A percentile compares a stretch with the other conserved stretches of the same genome.
These are phyloP conservation scores for Drosophila ohnishii DNA, from an alignment of 1,140 invertebrate species.

Conservation along the genomic window DNA sequence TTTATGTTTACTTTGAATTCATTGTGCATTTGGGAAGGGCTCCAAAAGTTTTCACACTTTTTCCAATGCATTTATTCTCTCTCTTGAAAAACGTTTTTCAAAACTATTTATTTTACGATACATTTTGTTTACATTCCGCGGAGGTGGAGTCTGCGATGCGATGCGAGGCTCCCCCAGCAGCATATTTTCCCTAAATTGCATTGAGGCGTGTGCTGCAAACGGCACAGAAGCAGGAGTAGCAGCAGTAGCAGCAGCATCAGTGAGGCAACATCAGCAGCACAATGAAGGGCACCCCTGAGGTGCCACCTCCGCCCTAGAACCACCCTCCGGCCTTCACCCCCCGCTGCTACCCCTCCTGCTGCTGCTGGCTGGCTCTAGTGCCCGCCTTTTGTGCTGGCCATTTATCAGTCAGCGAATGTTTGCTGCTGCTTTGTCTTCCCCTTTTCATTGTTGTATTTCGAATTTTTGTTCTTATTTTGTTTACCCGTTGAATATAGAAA, in stretches of 20 bases:
- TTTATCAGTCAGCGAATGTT: constrained; percentile 68
- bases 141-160: constrained; percentile 11
- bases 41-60: constrained; percentile 26
- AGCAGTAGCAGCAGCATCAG: constrained; percentile 19
- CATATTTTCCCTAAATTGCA: constrained; percentile 69
- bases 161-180: constrained; percentile 44
- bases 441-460: constrained; percentile 7
- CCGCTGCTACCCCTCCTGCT: not conserved
- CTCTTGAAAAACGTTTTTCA: constrained; percentile 49
- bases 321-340: not conserved
- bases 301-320: not conserved
- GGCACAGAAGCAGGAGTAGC: constrained; percentile 5
- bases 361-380: not conserved
- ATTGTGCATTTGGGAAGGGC: constrained; percentile 6
- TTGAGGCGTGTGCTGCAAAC: constrained; percentile 43
- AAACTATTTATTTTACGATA: constrained; percentile 78
- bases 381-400: constrained; percentile 54
- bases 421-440: constrained; percentile 29
- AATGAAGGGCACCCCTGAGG: constrained; percentile 63
- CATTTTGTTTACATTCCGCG: constrained; percentile 59
- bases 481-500: not conserved
- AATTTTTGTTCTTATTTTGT: constrained; percentile 19
- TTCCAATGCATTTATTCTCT: constrained; percentile 8
- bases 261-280: constrained; percentile 31
- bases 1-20: constrained; percentile 64